Conservation (phyloP, 2,797 vertebrate species). For the Schizothorax lantsangensis region DNA sequence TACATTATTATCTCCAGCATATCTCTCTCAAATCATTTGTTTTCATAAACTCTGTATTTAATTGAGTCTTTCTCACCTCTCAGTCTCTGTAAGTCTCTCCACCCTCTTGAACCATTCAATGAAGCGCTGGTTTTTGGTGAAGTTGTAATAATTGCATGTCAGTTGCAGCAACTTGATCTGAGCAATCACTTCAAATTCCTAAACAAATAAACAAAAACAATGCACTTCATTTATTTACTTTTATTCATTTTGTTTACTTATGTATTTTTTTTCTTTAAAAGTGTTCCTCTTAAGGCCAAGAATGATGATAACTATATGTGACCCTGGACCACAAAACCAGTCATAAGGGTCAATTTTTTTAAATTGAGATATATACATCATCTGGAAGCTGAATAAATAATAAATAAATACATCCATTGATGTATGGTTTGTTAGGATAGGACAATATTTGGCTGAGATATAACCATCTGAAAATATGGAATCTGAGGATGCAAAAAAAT, state of each 20-base stretch:
- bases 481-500: too few species aligned
- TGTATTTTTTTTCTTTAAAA: background rate
- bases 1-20: background rate
- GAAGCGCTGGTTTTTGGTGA: conserved; percentile 68
- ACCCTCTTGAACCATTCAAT: conserved; percentile 72
- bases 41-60: background rate
- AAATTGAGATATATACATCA: too few species aligned
- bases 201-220: conserved; percentile 43
- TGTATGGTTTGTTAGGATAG: too few species aligned
- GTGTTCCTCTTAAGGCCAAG: background rate
- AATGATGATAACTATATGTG: background rate
- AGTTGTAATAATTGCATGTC: conserved; percentile 88
- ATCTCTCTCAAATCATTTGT: background rate
- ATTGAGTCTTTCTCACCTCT: conserved; percentile 75
- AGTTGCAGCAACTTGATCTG: conserved; percentile 90
- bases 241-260: background rate
- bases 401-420: too few species aligned
- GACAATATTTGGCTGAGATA: too few species aligned
- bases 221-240: background rate
- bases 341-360: too few species aligned
- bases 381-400: too few species aligned
- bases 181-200: conserved; percentile 90
- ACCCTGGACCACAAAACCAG: too few species aligned
- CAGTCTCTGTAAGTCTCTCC: conserved; percentile 80
- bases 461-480: too few species aligned